Conservation (phyloP, 2,113 vertebrate genomes). For the Tragulus kanchil region DNA sequence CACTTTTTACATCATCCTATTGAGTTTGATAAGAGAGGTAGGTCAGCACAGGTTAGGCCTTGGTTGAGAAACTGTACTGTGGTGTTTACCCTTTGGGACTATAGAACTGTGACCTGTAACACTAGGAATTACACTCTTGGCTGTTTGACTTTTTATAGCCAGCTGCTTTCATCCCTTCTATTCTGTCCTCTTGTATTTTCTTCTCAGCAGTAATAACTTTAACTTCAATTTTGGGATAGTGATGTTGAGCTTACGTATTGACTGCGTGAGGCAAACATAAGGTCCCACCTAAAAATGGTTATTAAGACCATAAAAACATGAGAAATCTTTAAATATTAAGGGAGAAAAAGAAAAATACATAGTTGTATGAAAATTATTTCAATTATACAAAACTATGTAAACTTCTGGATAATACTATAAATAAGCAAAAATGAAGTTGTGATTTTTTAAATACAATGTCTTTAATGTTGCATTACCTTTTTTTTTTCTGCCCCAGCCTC, state of each 20-base stretch:
- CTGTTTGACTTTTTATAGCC: neutral
- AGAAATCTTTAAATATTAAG: constrained; percentile 1
- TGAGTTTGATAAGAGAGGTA: neutral
- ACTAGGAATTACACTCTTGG: neutral
- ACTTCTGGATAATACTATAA: neutral
- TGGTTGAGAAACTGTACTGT: neutral
- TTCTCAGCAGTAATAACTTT: neutral
- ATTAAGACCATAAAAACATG: constrained; percentile 9
- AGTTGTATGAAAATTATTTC: constrained; percentile 40
- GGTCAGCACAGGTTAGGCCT: neutral
- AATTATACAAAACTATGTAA: constrained; percentile 3
- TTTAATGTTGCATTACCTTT: constrained; percentile 6
- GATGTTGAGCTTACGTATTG: neutral
- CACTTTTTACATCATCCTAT: constrained; percentile 16
- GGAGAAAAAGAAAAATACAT: constrained; percentile 25
- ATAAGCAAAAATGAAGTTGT: neutral
- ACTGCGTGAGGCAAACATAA: neutral
- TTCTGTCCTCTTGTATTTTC: neutral
- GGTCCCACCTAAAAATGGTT: constrained; percentile 12
- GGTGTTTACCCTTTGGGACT: neutral
- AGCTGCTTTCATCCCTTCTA: neutral
- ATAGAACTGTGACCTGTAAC: neutral
- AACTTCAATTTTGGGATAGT: neutral
- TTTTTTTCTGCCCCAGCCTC: neutral
- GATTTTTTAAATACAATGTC: neutral